Conservation (phyloP, 2,888 invertebrate species). For the Mesochorus sp. region DNA sequence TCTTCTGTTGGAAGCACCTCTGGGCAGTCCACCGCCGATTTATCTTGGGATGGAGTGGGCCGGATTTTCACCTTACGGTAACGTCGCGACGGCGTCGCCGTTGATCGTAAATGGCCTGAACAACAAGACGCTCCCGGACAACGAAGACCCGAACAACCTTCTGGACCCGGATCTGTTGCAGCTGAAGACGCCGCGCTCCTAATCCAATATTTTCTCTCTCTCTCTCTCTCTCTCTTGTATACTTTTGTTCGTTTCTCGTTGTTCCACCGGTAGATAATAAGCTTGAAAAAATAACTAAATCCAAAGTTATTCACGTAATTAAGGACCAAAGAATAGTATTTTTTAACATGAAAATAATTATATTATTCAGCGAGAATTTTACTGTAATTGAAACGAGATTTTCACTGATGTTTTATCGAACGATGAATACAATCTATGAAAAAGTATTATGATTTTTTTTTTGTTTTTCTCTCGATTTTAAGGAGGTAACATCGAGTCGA, state of each 20-base stretch:
- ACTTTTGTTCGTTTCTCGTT: not conserved
- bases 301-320: not conserved
- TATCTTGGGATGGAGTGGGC: constrained; percentile 82
- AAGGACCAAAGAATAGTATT: constrained; percentile 25
- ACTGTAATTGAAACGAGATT: too few relatives aligned
- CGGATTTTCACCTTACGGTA: constrained; percentile 79
- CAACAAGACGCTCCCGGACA: constrained; percentile 72
- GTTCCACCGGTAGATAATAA: not conserved
- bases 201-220: too few relatives aligned
- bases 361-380: not conserved
- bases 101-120: constrained; percentile 78
- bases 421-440: too few relatives aligned
- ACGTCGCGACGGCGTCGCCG: constrained; percentile 75
- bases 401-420: too few relatives aligned
- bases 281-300: constrained; percentile 12
- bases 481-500: too few relatives aligned
- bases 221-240: not conserved
- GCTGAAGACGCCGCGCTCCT: constrained; percentile 78
- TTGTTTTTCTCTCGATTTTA: too few relatives aligned
- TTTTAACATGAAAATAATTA: not conserved
- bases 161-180: constrained; percentile 80
- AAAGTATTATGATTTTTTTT: too few relatives aligned
- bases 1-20: constrained; percentile 76
- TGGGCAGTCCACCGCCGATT: constrained; percentile 80
- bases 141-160: constrained; percentile 77